Evolutionary conservation across 2,113 vertebrate genomes (phyloP).

Genomic region (Ciconia stormi): DNA sequence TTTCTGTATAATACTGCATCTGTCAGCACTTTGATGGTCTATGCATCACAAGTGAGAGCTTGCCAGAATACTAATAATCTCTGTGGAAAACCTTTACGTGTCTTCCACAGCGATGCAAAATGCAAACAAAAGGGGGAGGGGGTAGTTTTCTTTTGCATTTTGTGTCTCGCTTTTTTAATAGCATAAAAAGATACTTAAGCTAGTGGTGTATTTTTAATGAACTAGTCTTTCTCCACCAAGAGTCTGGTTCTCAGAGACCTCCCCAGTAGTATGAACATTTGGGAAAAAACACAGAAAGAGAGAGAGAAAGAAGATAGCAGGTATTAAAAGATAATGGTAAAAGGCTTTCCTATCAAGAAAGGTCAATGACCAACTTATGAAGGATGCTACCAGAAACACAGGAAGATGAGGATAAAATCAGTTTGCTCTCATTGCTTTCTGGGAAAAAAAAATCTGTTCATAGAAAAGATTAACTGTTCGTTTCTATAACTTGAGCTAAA

Average conservation of each 20-base stretch:
- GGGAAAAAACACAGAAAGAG: not conserved
- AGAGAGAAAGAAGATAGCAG: not conserved
- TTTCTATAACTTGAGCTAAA: not conserved
- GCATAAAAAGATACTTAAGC: not conserved
- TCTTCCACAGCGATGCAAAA: not conserved
- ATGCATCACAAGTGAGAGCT: not conserved
- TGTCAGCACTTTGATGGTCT: not conserved
- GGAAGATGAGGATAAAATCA: not conserved
- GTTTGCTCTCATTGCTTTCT: not conserved
- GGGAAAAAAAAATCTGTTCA: not conserved
- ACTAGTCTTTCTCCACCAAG: not conserved
- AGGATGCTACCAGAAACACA: not conserved
- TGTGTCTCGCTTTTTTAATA: not conserved
- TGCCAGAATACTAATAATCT: not conserved
- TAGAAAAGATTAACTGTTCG: not conserved
- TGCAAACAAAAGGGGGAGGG: not conserved
- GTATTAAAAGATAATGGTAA: not conserved
- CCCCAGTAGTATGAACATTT: not conserved
- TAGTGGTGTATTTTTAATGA: not conserved
- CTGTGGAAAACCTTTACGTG: not conserved
- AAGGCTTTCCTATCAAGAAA: not conserved
- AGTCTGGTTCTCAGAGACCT: not conserved
- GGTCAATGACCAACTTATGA: not conserved
- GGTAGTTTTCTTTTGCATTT: not conserved
- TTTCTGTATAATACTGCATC: not conserved